Percentiles rank a stretch among this genome's conserved stretches.
phyloP scores from a whole-genome alignment of 2,888 invertebrate genomes.

The Vesta saturnalis region DNA sequence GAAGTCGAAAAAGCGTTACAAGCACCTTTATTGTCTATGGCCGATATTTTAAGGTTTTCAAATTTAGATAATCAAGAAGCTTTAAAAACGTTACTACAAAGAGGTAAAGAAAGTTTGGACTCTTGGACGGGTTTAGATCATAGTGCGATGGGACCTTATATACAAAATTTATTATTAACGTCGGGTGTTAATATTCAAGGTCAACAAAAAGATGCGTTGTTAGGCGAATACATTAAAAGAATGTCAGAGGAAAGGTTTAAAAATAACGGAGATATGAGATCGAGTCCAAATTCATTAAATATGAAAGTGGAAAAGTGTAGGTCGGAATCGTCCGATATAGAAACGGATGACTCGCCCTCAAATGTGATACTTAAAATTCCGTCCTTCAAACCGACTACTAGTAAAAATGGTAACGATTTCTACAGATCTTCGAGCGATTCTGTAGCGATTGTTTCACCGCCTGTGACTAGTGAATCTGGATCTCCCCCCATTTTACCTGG shows the following conservation, averaged over 20 bases:
- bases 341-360: slow-evolving; percentile 68
- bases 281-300: slow-evolving; percentile 61
- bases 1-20: slow-evolving; percentile 69
- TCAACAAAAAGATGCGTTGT: slow-evolving; percentile 57
- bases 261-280: slow-evolving; percentile 56
- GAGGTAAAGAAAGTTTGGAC: slow-evolving; percentile 59
- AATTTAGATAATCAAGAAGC: slow-evolving; percentile 65
- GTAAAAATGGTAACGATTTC: slow-evolving; percentile 64
- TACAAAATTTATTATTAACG: slow-evolving; percentile 65
- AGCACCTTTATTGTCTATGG: slow-evolving; percentile 67
- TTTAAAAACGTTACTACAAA: slow-evolving; percentile 65
- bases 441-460: slow-evolving; percentile 62
- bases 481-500: slow-evolving; percentile 66
- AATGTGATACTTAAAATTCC: slow-evolving; percentile 92
- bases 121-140: slow-evolving; percentile 63
- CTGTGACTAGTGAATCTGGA: slow-evolving; percentile 64
- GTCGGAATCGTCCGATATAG: slow-evolving; percentile 60
- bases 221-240: slow-evolving; percentile 68
- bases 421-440: slow-evolving; percentile 54
- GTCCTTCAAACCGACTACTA: slow-evolving; percentile 80
- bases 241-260: slow-evolving; percentile 63
- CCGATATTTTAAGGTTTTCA: slow-evolving; percentile 69
- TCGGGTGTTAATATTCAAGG: slow-evolving; percentile 53
- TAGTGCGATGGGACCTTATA: slow-evolving; percentile 65
- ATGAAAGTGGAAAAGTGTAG: slow-evolving; percentile 54